phyloP scores from a whole-genome alignment of 2,797 vertebrate genomes.

The Crypturellus tataupa region DNA sequence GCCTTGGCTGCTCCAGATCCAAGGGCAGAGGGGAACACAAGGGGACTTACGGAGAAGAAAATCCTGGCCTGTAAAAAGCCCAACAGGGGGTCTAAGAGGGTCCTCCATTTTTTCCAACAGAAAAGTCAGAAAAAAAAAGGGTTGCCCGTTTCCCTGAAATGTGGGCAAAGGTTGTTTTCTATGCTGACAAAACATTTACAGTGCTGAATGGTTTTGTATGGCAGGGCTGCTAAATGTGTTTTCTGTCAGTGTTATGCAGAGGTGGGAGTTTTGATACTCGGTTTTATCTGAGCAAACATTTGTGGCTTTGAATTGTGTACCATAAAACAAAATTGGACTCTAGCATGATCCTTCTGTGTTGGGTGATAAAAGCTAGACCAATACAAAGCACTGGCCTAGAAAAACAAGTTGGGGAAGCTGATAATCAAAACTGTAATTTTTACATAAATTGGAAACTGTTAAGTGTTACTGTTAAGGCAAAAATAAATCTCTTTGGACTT shows the following conservation, averaged over 20 bases:
- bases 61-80: neutral
- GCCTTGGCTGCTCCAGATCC: neutral
- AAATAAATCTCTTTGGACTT: neutral
- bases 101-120: neutral
- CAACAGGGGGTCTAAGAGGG: neutral
- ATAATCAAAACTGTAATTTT: neutral
- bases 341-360: neutral
- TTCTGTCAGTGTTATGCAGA: neutral
- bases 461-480: neutral
- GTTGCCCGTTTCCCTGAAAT: neutral
- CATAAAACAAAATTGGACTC: neutral
- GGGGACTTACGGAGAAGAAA: neutral
- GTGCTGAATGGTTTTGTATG: neutral
- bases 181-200: neutral
- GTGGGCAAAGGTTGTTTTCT: neutral
- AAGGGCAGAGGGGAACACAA: neutral
- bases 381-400: neutral
- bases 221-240: neutral
- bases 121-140: too few species aligned
- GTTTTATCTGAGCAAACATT: neutral
- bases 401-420: neutral
- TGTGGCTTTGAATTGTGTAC: neutral
- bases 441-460: neutral
- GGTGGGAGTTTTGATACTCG: neutral
- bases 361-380: fast-evolving